Evolutionary conservation across 2,888 invertebrate genomes (phyloP).

Genomic region (Deilephila elpenor): DNA sequence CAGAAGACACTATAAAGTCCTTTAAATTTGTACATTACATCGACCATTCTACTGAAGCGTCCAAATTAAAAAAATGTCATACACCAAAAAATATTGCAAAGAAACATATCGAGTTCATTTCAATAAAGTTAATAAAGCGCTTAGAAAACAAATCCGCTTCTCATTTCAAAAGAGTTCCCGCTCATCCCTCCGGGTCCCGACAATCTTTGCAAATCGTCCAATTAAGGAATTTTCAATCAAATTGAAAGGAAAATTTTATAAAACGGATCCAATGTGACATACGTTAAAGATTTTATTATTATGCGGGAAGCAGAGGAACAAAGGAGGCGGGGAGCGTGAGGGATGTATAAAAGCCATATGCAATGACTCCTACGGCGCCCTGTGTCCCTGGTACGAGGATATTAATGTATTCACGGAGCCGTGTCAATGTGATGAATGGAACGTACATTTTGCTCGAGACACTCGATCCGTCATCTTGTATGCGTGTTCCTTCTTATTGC

Average conservation of each 20-base stretch:
- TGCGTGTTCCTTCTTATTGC: slow-evolving; percentile 30
- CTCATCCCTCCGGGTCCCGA: slow-evolving; percentile 33
- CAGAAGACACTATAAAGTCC: too few species aligned
- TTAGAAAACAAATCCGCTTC: slow-evolving; percentile 38
- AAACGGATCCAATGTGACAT: slow-evolving; percentile 16
- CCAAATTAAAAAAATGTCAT: neutral
- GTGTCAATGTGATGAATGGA: slow-evolving; percentile 47
- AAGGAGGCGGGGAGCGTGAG: neutral
- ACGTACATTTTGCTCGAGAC: slow-evolving; percentile 39
- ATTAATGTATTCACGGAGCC: slow-evolving; percentile 40
- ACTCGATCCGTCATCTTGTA: slow-evolving; percentile 39
- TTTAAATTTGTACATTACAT: too few species aligned
- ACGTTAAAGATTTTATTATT: slow-evolving; percentile 22
- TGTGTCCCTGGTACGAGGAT: slow-evolving; percentile 35
- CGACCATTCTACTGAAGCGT: neutral
- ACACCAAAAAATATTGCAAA: slow-evolving; percentile 28
- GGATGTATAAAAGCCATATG: slow-evolving; percentile 32
- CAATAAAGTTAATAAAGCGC: slow-evolving; percentile 38
- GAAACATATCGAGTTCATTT: slow-evolving; percentile 32
- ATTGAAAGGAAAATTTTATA: neutral
- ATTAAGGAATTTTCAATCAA: slow-evolving; percentile 47
- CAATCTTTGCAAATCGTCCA: slow-evolving; percentile 52
- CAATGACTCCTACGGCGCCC: slow-evolving; percentile 40
- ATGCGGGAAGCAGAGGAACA: slow-evolving; percentile 18
- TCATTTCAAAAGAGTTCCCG: slow-evolving; percentile 34